Evolutionary conservation across 2,888 invertebrate genomes (phyloP), one percentile per base, ranked within the genome.

Genomic region (Listrodromus nycthemerus): DNA sequence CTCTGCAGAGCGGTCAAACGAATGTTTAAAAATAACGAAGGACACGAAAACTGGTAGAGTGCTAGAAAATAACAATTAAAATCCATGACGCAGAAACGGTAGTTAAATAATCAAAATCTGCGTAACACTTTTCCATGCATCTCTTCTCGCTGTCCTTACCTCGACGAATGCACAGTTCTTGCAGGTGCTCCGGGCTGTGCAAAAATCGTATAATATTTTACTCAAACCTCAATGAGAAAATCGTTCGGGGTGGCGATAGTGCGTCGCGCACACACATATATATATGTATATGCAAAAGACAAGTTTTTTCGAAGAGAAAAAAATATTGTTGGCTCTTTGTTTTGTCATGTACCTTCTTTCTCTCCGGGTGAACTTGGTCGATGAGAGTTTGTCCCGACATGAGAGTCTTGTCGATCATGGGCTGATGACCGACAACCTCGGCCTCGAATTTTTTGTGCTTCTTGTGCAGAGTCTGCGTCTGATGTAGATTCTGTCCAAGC

Each of bases 391-490:
- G 95, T 0, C 98, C 99, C n/a, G 96, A 96, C n/a, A 95, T 95
- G 69, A 98, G 92, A 2, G 98, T 96, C 88, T 97, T 96, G 88
- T 97, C 97, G 67, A 99, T 97, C 93, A 97, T 96, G 0, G 97
- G 97, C 88, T 97, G 95, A 91, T 99, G 97, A 0, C 98, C 98
- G 41, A 95, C 94, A 83, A 99, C 96, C 94, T 99, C 99, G 0
- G 97, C 97, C 89, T 97, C 96, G 83, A 99, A 94, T 94, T 99
- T 98, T 93, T 96, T 97, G 93, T 99, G 99, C 92, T 99, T 99
- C 94, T 99, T 99, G 92, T 97, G 95, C 81, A 97, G 95, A 19
- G 97, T 97, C 92, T 99, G 98, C 0, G 98, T 98, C 89, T 98
- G 98, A 90, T 98, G 97, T 55, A 99, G 94, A 93, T 97, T 98